phyloP scores from a whole-genome alignment of 2,113 vertebrate genomes.

The Oryzias javanicus region DNA sequence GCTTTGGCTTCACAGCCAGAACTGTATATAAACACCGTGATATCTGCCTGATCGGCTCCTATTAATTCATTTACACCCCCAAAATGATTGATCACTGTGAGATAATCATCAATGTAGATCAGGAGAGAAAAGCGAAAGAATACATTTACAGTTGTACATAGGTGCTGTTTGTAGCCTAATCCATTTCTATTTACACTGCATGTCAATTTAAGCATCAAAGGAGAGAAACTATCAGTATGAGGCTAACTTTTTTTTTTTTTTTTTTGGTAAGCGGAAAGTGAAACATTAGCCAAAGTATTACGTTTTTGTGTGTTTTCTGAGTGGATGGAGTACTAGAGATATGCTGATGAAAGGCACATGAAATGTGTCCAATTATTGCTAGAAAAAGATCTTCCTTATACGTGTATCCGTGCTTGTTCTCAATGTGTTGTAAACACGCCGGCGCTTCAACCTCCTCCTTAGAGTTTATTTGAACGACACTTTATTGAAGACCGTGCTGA shows the following conservation, averaged over 20 bases:
- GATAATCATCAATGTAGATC: slow-evolving; percentile 29
- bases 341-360: slow-evolving; percentile 56
- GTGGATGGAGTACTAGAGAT: slow-evolving; percentile 42
- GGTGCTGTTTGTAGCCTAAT: slow-evolving; percentile 30
- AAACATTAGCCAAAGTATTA: slow-evolving; percentile 71
- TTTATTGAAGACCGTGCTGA: slow-evolving; percentile 45
- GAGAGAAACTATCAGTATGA: slow-evolving; percentile 48
- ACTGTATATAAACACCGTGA: slow-evolving; percentile 14
- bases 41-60: slow-evolving; percentile 1
- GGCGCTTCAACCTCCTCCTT: slow-evolving; percentile 9
- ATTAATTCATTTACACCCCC: slow-evolving; percentile 9
- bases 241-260: slow-evolving; percentile 13
- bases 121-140: not conserved
- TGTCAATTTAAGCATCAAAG: slow-evolving; percentile 47
- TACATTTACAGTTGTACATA: slow-evolving; percentile 22
- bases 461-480: slow-evolving; percentile 36
- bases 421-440: slow-evolving; percentile 55
- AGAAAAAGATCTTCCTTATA: slow-evolving; percentile 26
- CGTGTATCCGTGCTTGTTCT: slow-evolving; percentile 35
- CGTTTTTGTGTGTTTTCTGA: slow-evolving; percentile 45
- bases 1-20: slow-evolving; percentile 26
- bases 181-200: slow-evolving; percentile 52
- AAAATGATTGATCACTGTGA: slow-evolving; percentile 30
- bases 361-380: slow-evolving; percentile 54
- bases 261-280: slow-evolving; percentile 36